These are phyloP conservation scores for Gallinago nigripennis DNA, from an alignment of 2,797 vertebrate genomes.

Conservation along the genomic window DNA sequence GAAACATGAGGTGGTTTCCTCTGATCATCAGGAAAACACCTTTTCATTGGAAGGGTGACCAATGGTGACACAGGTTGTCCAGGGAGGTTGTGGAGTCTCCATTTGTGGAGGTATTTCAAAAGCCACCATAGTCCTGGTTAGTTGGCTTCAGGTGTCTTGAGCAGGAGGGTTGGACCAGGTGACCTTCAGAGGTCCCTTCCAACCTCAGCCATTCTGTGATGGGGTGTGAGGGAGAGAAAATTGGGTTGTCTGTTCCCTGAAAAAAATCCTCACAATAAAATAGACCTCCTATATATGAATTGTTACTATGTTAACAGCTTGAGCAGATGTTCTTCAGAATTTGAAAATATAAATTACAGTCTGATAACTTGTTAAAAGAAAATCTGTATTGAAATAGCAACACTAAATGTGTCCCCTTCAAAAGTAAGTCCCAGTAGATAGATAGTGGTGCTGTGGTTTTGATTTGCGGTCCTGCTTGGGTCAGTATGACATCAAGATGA, in stretches of 20 bases:
- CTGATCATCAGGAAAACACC: background rate
- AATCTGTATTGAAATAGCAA: background rate
- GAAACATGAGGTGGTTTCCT: fast-evolving
- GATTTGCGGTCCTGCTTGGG: background rate
- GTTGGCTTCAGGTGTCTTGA: background rate
- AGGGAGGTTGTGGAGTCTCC: background rate
- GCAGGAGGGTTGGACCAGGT: background rate
- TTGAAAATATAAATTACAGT: background rate
- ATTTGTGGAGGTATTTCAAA: background rate
- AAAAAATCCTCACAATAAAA: background rate
- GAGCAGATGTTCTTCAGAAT: background rate
- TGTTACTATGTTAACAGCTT: background rate
- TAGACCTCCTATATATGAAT: background rate
- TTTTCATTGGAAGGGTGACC: background rate
- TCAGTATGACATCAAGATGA: background rate
- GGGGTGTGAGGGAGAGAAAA: background rate
- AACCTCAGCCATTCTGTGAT: background rate
- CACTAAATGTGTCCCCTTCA: background rate
- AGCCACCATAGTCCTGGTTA: background rate
- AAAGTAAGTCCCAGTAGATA: background rate
- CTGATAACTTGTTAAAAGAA: background rate
- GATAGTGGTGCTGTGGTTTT: background rate
- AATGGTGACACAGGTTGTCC: background rate
- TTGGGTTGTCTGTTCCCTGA: background rate
- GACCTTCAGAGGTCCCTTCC: background rate